Base-by-base conservation (phyloP, 2,888 invertebrate genomes). In the Schizotus pectinicornis region DNA sequence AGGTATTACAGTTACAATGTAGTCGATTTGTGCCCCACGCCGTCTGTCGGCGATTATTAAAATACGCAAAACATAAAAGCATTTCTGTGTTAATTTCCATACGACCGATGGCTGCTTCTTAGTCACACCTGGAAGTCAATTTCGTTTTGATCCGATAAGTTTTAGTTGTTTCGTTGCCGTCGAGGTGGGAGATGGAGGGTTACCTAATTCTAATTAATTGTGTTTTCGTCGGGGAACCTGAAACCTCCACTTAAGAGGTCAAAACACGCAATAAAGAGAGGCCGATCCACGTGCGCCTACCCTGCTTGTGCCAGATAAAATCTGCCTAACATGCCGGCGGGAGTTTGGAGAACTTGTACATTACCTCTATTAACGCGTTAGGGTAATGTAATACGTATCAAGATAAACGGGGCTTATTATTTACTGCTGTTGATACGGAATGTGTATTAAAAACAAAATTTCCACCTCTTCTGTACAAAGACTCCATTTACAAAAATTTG, bases 31-130 rank as follows among this genome's bases (percentile, higher is more conserved):
- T 43, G 22, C 22, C 22, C 22, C 22, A 22, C 5, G 22, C 45
- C 9, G 47, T 37, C 53, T 53, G 57, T 11, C 45, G 3, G n/a
- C 53, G 45, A 35, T 58, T 61, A 58, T 61, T 61, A 58, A 61
- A 61, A 57, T 61, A 53, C 50, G 46, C 30, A 46, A 33, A 60
- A 57, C 52, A 54, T 54, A 58, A 61, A 58, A 61, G 58, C 61
- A 48, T 58, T 61, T 61, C 61, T 61, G 41, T 61, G 57, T 61
- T 58, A 58, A 47, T 41, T 41, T 47, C 56, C 43, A 37, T 32
- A 6, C 9, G 8, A n/a, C 11, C 14, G 32, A 11, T 13, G 14
- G 50, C 56, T 52, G 35, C 42, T 46, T 11, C n/a, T 39, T 13
- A 39, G n/a, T 33, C 39, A 48, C 35, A 37, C 32, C 46, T 54